phyloP scores from a whole-genome alignment of 2,797 vertebrate species.

The Sebastiscus tertius region DNA sequence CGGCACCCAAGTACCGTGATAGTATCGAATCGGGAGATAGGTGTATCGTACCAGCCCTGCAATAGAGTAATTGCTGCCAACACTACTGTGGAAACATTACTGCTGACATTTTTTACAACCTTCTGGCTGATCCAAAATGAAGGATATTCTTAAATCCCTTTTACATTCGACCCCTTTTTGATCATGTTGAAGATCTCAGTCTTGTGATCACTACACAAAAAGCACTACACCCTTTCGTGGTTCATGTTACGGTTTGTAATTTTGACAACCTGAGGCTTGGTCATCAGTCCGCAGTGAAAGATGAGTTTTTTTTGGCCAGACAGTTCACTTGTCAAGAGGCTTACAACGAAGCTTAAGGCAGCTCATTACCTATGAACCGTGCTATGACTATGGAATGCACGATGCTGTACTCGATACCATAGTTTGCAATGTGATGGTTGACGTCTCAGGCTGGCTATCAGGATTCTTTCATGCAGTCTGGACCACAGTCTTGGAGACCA shows the following conservation, averaged over 20 bases:
- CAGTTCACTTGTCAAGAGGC: neutral
- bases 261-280: neutral
- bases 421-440: conserved; percentile 62
- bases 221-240: neutral
- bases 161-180: neutral
- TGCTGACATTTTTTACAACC: neutral
- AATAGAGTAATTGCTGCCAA: neutral
- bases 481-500: conserved; percentile 28
- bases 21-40: too few relatives aligned
- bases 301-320: conserved; percentile 1
- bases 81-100: neutral
- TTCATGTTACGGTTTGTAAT: neutral
- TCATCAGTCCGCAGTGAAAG: neutral
- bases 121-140: neutral
- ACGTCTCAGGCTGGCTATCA: conserved; percentile 35
- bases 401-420: conserved; percentile 6
- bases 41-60: too few relatives aligned
- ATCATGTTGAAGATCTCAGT: neutral
- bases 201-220: neutral
- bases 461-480: conserved; percentile 52
- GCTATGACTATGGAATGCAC: conserved; percentile 5
- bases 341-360: neutral
- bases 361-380: conserved; percentile 1
- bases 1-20: too few relatives aligned
- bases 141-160: neutral